These are phyloP conservation scores for Emys orbicularis DNA, from an alignment of 2,797 vertebrate genomes.

Conservation along the genomic window DNA sequence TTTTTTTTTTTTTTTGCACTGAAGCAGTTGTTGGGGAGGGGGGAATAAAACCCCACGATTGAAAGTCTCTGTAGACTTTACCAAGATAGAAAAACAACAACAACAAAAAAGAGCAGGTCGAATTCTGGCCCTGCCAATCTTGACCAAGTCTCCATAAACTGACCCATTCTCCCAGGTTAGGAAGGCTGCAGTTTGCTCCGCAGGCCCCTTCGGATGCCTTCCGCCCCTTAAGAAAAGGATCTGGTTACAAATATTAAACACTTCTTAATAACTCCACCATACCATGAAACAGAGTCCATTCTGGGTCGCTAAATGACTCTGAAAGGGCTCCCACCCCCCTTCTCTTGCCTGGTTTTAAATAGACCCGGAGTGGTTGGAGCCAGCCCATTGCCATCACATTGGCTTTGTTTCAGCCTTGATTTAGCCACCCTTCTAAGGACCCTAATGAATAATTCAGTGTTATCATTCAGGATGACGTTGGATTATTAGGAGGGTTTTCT, in stretches of 20 bases:
- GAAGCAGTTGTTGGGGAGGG: background rate
- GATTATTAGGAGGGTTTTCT: conserved; percentile 73
- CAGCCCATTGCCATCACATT: conserved; percentile 80
- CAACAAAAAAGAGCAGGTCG: background rate
- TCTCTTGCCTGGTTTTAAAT: conserved; percentile 83
- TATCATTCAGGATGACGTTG: conserved; percentile 88
- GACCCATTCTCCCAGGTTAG: background rate
- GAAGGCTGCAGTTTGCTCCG: background rate
- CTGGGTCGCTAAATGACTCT: conserved; percentile 78
- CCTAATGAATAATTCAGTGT: conserved; percentile 97
- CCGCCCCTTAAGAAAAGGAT: conserved; percentile 73
- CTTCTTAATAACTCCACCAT: conserved; percentile 88
- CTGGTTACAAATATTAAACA: conserved; percentile 90
- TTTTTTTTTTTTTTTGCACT: background rate
- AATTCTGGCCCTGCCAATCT: background rate
- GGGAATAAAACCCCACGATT: too few relatives aligned
- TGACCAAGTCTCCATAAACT: background rate
- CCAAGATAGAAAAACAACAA: background rate
- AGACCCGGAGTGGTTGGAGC: conserved; percentile 70
- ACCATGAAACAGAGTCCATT: conserved; percentile 81
- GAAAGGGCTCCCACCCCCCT: conserved; percentile 79
- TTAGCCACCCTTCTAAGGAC: conserved; percentile 87
- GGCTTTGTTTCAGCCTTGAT: conserved; percentile 87
- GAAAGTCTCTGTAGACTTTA: background rate
- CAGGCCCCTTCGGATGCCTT: background rate